phyloP scores from a whole-genome alignment of 2,113 vertebrate genomes.

The Corythaeola cristata region DNA sequence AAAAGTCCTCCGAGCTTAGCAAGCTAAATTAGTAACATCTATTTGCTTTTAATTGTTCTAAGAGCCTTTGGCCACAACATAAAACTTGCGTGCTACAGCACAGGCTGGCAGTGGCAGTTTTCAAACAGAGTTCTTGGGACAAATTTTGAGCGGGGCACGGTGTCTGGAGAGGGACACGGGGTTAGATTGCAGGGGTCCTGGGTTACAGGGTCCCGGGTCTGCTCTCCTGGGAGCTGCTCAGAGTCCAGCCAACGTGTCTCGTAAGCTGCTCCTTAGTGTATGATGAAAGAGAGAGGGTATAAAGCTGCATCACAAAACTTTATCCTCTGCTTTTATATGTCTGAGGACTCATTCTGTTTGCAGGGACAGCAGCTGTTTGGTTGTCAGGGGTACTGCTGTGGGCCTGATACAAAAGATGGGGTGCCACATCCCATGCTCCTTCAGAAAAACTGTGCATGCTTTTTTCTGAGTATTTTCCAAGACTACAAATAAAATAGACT shows the following conservation, averaged over 20 bases:
- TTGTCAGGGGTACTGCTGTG: background rate
- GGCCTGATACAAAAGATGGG: background rate
- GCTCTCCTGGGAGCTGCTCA: background rate
- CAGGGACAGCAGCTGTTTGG: background rate
- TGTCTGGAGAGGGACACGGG: background rate
- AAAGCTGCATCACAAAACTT: background rate
- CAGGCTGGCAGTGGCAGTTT: background rate
- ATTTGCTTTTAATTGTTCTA: background rate
- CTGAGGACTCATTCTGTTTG: background rate
- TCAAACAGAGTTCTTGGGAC: background rate
- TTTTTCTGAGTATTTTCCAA: background rate
- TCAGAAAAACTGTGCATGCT: background rate
- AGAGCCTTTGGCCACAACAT: background rate
- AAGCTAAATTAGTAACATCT: background rate
- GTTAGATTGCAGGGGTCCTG: too few species aligned
- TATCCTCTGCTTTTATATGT: background rate
- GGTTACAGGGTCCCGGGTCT: too few species aligned
- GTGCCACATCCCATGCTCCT: background rate
- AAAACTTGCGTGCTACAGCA: background rate
- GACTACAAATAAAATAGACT: background rate
- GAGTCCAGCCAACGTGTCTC: background rate
- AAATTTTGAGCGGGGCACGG: fast-evolving
- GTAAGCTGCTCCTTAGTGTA: background rate
- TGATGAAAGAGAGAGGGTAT: background rate
- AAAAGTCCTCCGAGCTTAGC: background rate